A percentile compares a stretch with the other conserved stretches of the same genome.
These are phyloP conservation scores for Mus pahari DNA, from an alignment of 2,113 vertebrate species.

Conservation along the genomic window DNA sequence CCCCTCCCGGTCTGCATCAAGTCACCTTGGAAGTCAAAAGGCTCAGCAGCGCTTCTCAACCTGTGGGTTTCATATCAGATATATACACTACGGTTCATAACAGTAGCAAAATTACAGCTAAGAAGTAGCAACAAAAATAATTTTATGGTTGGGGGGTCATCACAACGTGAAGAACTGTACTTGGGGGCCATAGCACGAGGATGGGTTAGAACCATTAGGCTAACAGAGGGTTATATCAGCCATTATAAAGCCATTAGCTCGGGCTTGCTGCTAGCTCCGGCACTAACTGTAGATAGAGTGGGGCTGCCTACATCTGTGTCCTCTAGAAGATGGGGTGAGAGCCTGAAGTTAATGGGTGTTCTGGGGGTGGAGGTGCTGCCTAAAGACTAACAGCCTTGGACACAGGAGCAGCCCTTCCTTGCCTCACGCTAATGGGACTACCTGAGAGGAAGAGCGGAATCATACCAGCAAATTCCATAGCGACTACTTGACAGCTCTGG, in stretches of 20 bases:
- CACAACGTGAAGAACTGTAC: not conserved
- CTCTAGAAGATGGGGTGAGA: not conserved
- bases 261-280: not conserved
- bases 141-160: not conserved
- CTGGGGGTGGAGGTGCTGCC: not conserved
- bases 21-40: not conserved
- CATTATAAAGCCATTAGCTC: not conserved
- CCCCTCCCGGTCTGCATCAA: not conserved
- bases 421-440: not conserved
- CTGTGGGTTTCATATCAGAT: not conserved
- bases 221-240: not conserved
- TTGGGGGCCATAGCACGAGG: not conserved
- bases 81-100: not conserved
- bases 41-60: not conserved
- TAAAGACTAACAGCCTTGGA: not conserved
- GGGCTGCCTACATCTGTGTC: rapidly evolving
- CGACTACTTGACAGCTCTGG: not conserved
- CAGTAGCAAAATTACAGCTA: not conserved
- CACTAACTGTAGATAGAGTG: rapidly evolving
- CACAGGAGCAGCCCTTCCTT: not conserved
- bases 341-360: not conserved
- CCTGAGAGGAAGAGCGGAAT: not conserved
- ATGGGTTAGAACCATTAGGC: not conserved
- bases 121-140: not conserved
- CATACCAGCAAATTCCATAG: not conserved